Evolutionary conservation across 2,797 vertebrate genomes (phyloP).

Genomic region (Antrozous pallidus): DNA sequence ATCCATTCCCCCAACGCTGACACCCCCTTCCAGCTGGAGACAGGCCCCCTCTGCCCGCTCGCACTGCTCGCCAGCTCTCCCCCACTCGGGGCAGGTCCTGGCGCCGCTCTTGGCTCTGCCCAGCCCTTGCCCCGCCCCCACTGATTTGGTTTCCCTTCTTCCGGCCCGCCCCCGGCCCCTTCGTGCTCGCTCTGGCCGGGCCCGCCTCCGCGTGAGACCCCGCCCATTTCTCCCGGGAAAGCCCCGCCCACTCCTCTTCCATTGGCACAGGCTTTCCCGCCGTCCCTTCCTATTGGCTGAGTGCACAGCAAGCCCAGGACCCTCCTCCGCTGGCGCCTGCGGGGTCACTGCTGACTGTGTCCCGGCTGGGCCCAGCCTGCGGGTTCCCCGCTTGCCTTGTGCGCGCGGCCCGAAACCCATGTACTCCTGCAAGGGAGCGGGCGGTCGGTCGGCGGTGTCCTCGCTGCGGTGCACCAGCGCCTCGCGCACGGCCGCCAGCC

Average conservation of each 20-base stretch:
- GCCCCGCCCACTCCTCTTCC: too few species aligned
- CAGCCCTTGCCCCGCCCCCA: too few species aligned
- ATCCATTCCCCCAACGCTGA: too few species aligned
- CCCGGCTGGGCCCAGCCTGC: too few species aligned
- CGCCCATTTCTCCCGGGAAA: background rate
- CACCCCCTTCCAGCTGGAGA: too few species aligned
- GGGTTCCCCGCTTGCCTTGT: conserved; percentile 79
- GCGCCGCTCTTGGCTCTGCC: too few species aligned
- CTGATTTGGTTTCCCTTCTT: rapidly evolving
- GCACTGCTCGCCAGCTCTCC: background rate
- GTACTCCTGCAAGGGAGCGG: background rate
- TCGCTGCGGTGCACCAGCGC: conserved; percentile 73
- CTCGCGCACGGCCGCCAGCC: conserved; percentile 76
- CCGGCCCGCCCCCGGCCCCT: too few species aligned
- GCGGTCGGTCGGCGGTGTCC: conserved; percentile 78
- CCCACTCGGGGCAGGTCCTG: background rate
- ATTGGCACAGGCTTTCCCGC: rapidly evolving
- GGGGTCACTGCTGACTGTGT: too few species aligned
- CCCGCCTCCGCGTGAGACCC: too few species aligned
- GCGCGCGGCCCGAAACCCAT: background rate
- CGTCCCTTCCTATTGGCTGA: background rate
- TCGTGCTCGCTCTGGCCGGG: too few species aligned
- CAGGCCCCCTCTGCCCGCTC: background rate
- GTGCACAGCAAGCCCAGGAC: rapidly evolving
- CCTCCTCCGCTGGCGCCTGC: too few species aligned